phyloP scores from a whole-genome alignment of 2,113 vertebrate species.

The Dipodomys ordii region DNA sequence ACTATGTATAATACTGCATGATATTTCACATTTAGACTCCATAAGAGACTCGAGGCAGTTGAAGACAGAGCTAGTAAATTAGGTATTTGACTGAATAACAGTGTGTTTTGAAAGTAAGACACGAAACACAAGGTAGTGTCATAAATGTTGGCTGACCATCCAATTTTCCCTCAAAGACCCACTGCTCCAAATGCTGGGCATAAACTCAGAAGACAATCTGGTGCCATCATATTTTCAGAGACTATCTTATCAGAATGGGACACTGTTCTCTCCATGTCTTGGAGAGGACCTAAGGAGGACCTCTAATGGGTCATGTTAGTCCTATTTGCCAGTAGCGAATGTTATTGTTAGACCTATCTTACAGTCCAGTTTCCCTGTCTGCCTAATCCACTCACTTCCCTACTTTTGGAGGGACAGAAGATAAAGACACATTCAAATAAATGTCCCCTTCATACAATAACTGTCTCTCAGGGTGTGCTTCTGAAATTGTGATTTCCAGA shows the following conservation, averaged over 20 bases:
- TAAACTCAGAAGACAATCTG: background rate
- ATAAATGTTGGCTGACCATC: background rate
- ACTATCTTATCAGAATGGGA: background rate
- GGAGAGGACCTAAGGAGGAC: background rate
- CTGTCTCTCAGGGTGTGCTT: background rate
- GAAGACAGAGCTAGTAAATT: background rate
- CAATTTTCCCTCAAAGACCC: background rate
- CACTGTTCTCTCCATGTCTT: background rate
- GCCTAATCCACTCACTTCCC: background rate
- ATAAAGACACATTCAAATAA: background rate
- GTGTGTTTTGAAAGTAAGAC: background rate
- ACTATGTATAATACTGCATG: background rate
- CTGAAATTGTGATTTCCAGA: background rate
- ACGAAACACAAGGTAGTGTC: background rate
- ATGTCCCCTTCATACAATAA: background rate
- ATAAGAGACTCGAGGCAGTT: background rate
- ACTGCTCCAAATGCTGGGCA: too few relatives aligned
- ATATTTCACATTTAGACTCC: background rate
- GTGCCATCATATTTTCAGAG: background rate
- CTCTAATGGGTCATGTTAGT: fast-evolving
- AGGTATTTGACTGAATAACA: too few relatives aligned
- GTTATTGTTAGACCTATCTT: too few relatives aligned
- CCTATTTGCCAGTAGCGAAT: fast-evolving
- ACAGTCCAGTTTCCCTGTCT: background rate
- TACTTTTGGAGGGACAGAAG: background rate